phyloP scores from a whole-genome alignment of 1,140 invertebrate genomes.

The Littorina saxatilis region DNA sequence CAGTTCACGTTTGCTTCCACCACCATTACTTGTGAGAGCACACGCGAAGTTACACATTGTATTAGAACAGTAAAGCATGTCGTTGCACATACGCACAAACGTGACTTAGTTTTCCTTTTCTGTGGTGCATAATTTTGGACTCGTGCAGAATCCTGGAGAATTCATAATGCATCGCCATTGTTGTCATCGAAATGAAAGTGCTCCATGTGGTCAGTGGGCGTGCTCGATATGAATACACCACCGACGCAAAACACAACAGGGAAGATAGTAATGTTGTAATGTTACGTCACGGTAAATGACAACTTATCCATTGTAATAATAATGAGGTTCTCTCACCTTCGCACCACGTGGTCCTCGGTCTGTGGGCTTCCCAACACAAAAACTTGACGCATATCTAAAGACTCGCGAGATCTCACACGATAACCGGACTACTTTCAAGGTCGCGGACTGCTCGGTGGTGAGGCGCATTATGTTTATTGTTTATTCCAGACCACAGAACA shows the following conservation, averaged over 20 bases:
- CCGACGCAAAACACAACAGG: neutral
- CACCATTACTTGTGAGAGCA: too few species aligned
- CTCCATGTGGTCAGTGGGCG: conserved; percentile 36
- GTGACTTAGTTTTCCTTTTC: too few species aligned
- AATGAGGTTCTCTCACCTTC: conserved; percentile 37
- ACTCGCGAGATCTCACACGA: conserved; percentile 19
- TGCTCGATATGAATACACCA: neutral
- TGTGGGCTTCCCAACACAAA: conserved; percentile 25
- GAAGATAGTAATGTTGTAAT: neutral
- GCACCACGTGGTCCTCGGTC: conserved; percentile 21
- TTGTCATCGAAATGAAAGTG: conserved; percentile 35
- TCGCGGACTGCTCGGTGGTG: conserved; percentile 15
- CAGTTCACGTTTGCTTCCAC: too few species aligned
- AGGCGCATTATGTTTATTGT: conserved; percentile 31
- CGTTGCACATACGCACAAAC: too few species aligned
- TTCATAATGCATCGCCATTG: conserved; percentile 27
- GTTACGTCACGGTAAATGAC: neutral
- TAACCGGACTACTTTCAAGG: conserved; percentile 44
- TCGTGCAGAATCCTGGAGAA: neutral
- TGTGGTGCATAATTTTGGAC: too few species aligned
- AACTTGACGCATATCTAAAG: conserved; percentile 16
- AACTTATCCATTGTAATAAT: conserved; percentile 19
- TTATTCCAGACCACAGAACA: too few species aligned
- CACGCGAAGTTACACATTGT: too few species aligned
- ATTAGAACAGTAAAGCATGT: too few species aligned